Conservation (phyloP, 2,797 vertebrate species). For the Staurois parvus region DNA sequence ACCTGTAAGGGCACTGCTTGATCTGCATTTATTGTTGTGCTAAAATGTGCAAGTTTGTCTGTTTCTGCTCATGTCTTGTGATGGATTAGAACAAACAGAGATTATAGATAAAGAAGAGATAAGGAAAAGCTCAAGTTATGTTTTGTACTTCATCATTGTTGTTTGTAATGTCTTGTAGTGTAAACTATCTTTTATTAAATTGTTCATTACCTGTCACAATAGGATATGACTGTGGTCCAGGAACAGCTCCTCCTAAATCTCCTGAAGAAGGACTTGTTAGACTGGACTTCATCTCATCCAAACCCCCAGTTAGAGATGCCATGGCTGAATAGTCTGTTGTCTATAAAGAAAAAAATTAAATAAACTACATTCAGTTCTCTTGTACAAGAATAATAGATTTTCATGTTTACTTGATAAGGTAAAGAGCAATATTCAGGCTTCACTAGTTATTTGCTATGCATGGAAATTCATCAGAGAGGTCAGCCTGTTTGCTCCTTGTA, state of each 20-base stretch:
- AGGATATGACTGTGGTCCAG: constrained; percentile 93
- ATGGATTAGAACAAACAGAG: too few species aligned
- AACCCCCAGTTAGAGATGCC: constrained; percentile 92
- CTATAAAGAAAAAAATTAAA: constrained; percentile 73
- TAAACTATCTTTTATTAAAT: neutral
- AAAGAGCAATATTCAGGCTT: too few species aligned
- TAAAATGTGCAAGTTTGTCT: too few species aligned
- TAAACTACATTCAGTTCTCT: neutral
- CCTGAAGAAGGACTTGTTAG: constrained; percentile 89
- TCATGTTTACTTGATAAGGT: too few species aligned
- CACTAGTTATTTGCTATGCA: neutral
- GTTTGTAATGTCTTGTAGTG: neutral
- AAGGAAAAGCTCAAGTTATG: too few species aligned
- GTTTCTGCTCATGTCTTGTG: too few species aligned
- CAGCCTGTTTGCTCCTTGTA: neutral
- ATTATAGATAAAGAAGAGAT: too few species aligned
- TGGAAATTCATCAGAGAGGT: neutral
- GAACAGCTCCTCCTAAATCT: constrained; percentile 88
- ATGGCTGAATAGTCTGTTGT: constrained; percentile 94
- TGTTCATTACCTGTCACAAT: constrained; percentile 89
- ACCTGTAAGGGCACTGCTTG: too few species aligned
- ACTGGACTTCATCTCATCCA: constrained; percentile 97
- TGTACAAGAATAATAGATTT: neutral
- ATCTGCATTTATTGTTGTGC: too few species aligned
- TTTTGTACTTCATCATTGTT: too few species aligned